Evolutionary conservation across 2,113 vertebrate genomes (phyloP).

Genomic region (Mystacornis crossleyi): DNA sequence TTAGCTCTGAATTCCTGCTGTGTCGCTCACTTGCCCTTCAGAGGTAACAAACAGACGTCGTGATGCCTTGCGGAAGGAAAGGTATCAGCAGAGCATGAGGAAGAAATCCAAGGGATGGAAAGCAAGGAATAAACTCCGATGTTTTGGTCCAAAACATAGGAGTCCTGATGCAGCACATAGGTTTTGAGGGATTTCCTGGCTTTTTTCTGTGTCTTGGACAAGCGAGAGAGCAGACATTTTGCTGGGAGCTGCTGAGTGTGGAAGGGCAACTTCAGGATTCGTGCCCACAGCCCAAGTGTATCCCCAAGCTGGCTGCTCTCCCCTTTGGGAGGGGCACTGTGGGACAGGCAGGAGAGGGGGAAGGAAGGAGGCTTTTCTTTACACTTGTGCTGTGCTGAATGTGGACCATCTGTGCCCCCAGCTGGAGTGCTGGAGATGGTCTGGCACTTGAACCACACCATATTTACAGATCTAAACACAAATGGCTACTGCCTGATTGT

Average conservation of each 20-base stretch:
- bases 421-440: conserved; percentile 99
- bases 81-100: background rate
- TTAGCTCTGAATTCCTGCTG: background rate
- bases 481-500: conserved; percentile 99
- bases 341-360: conserved; percentile 79
- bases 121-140: background rate
- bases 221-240: background rate
- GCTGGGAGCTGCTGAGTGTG: background rate
- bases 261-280: background rate
- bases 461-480: conserved; percentile 99
- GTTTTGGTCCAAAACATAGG: background rate
- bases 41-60: background rate
- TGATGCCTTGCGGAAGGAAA: background rate
- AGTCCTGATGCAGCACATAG: rapidly evolving
- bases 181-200: background rate
- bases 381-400: conserved; percentile 88
- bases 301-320: conserved; percentile 52
- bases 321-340: conserved; percentile 83
- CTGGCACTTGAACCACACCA: conserved; percentile 99
- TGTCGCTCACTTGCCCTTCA: background rate
- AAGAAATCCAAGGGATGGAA: background rate
- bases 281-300: background rate
- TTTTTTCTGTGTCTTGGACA: background rate
- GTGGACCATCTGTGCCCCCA: conserved; percentile 99
- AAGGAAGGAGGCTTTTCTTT: conserved; percentile 67